Base-by-base conservation (phyloP, 2,113 vertebrate genomes). In the Rhabdornis inornatus region DNA sequence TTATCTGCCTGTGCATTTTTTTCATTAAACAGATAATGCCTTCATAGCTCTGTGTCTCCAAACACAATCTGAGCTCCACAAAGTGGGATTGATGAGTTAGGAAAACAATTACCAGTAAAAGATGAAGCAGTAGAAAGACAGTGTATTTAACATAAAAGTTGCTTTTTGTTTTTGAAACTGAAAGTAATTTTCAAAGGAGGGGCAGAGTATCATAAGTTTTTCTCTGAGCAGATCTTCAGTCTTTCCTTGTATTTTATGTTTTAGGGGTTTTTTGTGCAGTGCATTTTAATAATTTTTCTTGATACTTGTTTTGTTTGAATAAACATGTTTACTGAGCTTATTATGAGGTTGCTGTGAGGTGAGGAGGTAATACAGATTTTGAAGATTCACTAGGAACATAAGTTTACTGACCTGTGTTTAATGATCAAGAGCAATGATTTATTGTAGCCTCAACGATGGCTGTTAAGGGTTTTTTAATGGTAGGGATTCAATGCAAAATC, bases 391-490 rank as follows among this genome's bases (percentile, higher is more conserved):
- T 70, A 71, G 42, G 68, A 87, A 66, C 44, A 52, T 75, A 87
- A 87, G 77, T 95, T 92, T 96, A 81, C 86, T 93, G 89, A 97
- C 82, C 92, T 94, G 49, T 89, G 83, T 87, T 95, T 87, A 79
- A 90, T 94, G 95, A 97, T 97, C 78, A 95, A 95, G 94, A 97
- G 76, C 83, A 95, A 86, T 85, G 63, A 83, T 94, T 97, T 96
- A 86, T 97, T 93, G 64, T 91, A 94, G 39, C 74, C 78, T 83
- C 65, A 47, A 33, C 90, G 45, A 56, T 8, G 45, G 76, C 22
- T 83, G 65, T 94, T 96, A 28, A 88, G 71, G 94, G 11, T 42
- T 37, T 53, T 90, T 89, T 94, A 89, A 90, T 89, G 70, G 49
- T 56, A 88, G 88, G 52, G 14, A 60, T 96, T 87, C 69, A 91